Evolutionary conservation across 2,888 invertebrate species (phyloP), one percentile per base, ranked within the genome.

Genomic region (Aplocera efformata): DNA sequence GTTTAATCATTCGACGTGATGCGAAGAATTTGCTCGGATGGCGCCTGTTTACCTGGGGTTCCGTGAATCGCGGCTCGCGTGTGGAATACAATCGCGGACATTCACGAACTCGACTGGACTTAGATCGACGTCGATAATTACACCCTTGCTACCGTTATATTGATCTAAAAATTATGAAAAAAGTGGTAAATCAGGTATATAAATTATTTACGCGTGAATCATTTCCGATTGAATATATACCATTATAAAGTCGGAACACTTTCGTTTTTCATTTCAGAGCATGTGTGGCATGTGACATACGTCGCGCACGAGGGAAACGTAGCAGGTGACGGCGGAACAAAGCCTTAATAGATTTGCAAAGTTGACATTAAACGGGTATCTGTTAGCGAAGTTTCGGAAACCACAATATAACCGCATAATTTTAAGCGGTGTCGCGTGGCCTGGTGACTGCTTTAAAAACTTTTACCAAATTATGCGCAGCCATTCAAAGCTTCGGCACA

Each of bases 361-460:
- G 63, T 69, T 73, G 72, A 76, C 76, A 72, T 67, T 64, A 71
- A 74, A 63, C 61, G 62, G 58, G 36, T 56, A 63, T 70, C 57
- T 73, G 68, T 70, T 70, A 63, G 64, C 65, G 56, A 70, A 71
- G 59, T 76, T 83, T 81, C 58, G 72, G 72, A 64, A 75, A 85
- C 82, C 83, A 63, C 82, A 79, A 76, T 71, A 70, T 74, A 84
- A 81, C 84, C 82, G 68, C 83, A 79, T 60, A 53, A 60, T 56
- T 61, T 76, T 72, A 67, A 75, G 66, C 69, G 65, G 65, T 75
- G 80, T 75, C 82, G 71, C 78, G 71, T 74, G 78, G 72, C 77
- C 55, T 59, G n/a, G 60, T 57, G 56, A 57, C 58, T 56, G 52
- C 60, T 63, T 33, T 70, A 72, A 67, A 72, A 69, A 72, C 64